Evolutionary conservation across 2,797 vertebrate genomes (phyloP), one percentile per base, ranked within the genome.

Genomic region (Enteromius trimaculatus): DNA sequence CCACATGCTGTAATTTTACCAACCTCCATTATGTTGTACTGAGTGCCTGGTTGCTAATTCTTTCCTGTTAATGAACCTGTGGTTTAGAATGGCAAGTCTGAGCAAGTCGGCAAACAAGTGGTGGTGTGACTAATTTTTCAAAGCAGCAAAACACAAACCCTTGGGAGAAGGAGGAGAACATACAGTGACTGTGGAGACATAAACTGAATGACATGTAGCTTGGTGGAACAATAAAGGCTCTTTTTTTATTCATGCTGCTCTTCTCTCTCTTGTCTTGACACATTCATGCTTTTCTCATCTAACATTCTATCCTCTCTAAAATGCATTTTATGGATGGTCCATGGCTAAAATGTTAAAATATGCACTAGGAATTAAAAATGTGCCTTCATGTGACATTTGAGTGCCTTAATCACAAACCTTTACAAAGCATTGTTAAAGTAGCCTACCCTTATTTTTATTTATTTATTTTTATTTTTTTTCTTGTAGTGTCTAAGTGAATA

Each of bases 51-150:
- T 55, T 53, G 77, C 58, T 86, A 88, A 83, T 86, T 86, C 71
- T 78, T 75, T 81, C 62, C 70, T 79, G 79, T 77, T 86, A 88
- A 86, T 85, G 85, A 86, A 82, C 71, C 39, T 53, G 58, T 10
- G 11, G 77, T 78, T 80, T 71, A 62, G 31, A 44, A 69, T 80
- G 78, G 85, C 80, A 80, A 72, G 82, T 64, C 80, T 62, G 77
- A 80, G 65, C 83, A 85, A 49, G 75, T 77, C 26, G 16, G 65
- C 78, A 69, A 76, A 69, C 60, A 80, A 76, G 6, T 76, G 42
- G 49, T 58, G 26, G 37, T 29, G 66, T 37, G 31, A 60, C 34
- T 34, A 23, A 26, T 72, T 82, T 71, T 65, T 55, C 79, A 70
- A 82, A 39, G 75, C 53, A 62, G 66, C 66, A 71, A 77, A 60